Conservation (phyloP, 2,888 invertebrate species). For the Altica lythri region DNA sequence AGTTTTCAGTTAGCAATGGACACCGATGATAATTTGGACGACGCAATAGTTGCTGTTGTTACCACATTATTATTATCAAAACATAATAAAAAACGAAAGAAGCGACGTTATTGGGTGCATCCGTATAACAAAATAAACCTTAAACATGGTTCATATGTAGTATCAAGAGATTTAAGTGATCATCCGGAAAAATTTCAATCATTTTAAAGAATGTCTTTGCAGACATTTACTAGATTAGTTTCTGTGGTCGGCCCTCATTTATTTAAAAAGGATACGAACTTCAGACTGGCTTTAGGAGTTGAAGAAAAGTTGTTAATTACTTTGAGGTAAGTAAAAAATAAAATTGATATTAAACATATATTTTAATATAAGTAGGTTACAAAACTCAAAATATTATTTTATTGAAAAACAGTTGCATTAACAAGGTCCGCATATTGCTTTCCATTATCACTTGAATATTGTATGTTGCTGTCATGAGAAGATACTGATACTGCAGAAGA, state of each 20-base stretch:
- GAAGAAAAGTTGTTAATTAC: conserved; percentile 8
- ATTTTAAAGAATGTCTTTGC: conserved; percentile 12
- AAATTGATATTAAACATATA: not conserved
- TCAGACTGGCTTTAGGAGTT: conserved; percentile 3
- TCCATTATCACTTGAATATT: too few species aligned
- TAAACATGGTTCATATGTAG: conserved; percentile 17
- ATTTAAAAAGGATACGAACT: conserved; percentile 2
- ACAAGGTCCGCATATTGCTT: too few species aligned
- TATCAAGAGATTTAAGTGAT: conserved; percentile 1
- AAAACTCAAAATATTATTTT: too few species aligned
- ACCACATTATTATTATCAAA: conserved; percentile 9
- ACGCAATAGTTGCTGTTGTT: not conserved
- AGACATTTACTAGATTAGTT: conserved; percentile 14
- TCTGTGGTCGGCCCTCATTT: conserved; percentile 11
- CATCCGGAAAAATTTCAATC: conserved; percentile 21
- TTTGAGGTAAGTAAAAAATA: conserved; percentile 4
- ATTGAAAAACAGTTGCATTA: too few species aligned
- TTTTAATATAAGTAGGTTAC: conserved; percentile 2
- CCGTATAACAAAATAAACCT: conserved; percentile 13
- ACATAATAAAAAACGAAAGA: conserved; percentile 11
- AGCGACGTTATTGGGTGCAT: conserved; percentile 20
- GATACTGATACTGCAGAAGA: conserved; percentile 8
- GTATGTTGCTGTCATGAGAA: not conserved
- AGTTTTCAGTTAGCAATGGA: not conserved
- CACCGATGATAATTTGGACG: not conserved